phyloP scores from a whole-genome alignment of 2,888 invertebrate species.

The Cephus pygmeus region DNA sequence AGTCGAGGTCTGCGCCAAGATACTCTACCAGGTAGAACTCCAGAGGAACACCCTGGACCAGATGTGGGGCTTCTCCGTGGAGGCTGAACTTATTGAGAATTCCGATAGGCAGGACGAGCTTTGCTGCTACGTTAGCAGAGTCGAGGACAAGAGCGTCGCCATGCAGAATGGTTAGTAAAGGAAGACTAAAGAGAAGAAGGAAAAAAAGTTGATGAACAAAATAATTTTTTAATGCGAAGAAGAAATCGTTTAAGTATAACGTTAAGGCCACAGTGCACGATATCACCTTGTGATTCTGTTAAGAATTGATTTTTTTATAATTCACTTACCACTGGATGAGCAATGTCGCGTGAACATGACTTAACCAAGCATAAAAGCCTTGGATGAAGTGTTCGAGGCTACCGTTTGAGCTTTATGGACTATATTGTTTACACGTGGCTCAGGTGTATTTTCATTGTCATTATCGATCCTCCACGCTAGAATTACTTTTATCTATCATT shows the following conservation, averaged over 20 bases:
- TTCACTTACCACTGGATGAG: background rate
- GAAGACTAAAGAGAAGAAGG: background rate
- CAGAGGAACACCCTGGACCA: slow-evolving; percentile 90
- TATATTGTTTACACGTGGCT: background rate
- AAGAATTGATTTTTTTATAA: background rate
- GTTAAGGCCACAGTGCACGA: background rate
- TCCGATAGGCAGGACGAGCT: slow-evolving; percentile 96
- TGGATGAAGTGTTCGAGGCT: background rate
- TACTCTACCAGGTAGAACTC: slow-evolving; percentile 95
- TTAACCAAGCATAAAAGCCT: background rate
- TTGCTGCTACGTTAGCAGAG: slow-evolving; percentile 96
- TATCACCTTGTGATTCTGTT: background rate
- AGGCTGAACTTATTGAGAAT: slow-evolving; percentile 96
- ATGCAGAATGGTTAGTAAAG: slow-evolving; percentile 89
- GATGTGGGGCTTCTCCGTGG: slow-evolving; percentile 98
- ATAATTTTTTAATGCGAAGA: background rate
- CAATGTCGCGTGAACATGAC: background rate
- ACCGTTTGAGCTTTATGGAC: background rate
- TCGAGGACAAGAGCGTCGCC: slow-evolving; percentile 94
- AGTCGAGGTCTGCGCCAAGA: slow-evolving; percentile 96
- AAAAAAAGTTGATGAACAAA: no score
- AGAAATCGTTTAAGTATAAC: background rate
- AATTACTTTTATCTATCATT: background rate
- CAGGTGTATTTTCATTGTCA: background rate
- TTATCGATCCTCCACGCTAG: background rate